phyloP scores from a whole-genome alignment of 2,888 invertebrate species.

The Clepsis dumicolana region DNA sequence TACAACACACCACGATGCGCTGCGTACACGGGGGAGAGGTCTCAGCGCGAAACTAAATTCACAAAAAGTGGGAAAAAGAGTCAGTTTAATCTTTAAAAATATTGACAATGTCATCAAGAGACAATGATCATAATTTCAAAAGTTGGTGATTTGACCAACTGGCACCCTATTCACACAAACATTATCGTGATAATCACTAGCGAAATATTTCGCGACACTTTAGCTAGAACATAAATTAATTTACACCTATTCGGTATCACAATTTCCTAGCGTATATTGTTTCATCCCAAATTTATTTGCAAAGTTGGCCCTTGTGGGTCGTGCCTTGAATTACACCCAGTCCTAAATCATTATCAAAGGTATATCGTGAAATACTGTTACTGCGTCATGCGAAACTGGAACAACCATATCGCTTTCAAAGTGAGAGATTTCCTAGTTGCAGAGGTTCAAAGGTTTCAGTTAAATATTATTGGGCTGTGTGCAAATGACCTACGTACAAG shows the following conservation, averaged over 20 bases:
- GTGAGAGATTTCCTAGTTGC: not conserved
- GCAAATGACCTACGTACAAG: not conserved
- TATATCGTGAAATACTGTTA: slow-evolving; percentile 18
- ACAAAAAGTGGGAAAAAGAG: too few relatives aligned
- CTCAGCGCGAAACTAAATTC: too few relatives aligned
- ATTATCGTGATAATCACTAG: not conserved
- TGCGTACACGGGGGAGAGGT: too few relatives aligned
- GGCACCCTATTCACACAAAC: not conserved
- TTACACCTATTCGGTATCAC: not conserved
- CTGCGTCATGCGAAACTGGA: not conserved
- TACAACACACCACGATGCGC: too few relatives aligned
- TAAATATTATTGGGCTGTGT: not conserved
- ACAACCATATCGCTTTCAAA: slow-evolving; percentile 3
- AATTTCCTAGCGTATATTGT: slow-evolving; percentile 16
- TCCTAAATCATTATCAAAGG: slow-evolving; percentile 17
- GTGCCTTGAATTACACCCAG: slow-evolving; percentile 8
- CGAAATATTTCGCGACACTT: not conserved
- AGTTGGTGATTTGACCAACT: too few relatives aligned
- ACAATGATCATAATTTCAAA: too few relatives aligned
- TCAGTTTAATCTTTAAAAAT: too few relatives aligned
- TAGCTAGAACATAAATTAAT: slow-evolving; percentile 8
- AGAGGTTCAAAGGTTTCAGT: not conserved
- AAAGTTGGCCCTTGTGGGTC: slow-evolving; percentile 10
- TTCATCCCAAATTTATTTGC: slow-evolving; percentile 17
- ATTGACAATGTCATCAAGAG: too few relatives aligned